Evolutionary conservation across 2,888 invertebrate species (phyloP).

Genomic region (Augiades crinisus): DNA sequence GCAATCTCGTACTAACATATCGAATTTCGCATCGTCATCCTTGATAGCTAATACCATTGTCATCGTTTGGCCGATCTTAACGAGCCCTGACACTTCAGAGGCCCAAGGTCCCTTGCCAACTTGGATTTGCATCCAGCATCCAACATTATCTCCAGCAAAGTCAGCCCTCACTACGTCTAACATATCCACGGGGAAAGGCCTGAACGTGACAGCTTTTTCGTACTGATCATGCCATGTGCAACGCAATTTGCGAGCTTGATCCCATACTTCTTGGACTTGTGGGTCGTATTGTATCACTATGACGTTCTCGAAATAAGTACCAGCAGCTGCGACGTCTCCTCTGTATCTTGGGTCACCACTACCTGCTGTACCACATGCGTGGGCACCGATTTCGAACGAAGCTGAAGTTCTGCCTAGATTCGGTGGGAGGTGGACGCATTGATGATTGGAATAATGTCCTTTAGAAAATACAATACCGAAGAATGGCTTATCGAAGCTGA

Average conservation of each 20-base stretch:
- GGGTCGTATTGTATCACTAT: slow-evolving; percentile 97
- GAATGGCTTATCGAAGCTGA: slow-evolving; percentile 97
- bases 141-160: slow-evolving; percentile 97
- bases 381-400: slow-evolving; percentile 95
- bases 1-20: slow-evolving; percentile 96
- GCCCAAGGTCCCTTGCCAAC: slow-evolving; percentile 98
- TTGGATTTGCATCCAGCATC: slow-evolving; percentile 99
- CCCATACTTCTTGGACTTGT: slow-evolving; percentile 97
- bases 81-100: slow-evolving; percentile 95
- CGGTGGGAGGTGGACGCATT: slow-evolving; percentile 95
- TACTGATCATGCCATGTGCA: slow-evolving; percentile 98
- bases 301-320: slow-evolving; percentile 96
- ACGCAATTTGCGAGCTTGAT: slow-evolving; percentile 94
- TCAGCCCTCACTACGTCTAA: slow-evolving; percentile 96
- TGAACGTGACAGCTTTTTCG: slow-evolving; percentile 96
- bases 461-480: slow-evolving; percentile 98
- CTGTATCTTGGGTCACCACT: slow-evolving; percentile 96
- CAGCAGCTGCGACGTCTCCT: slow-evolving; percentile 93
- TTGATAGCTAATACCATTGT: slow-evolving; percentile 98
- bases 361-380: slow-evolving; percentile 95
- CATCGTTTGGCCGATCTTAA: slow-evolving; percentile 98
- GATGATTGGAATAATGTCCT: slow-evolving; percentile 95
- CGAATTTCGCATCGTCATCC: slow-evolving; percentile 96
- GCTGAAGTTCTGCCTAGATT: slow-evolving; percentile 92
- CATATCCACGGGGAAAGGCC: slow-evolving; percentile 98